Percentiles rank a stretch among this genome's conserved stretches.
These are phyloP conservation scores for Coptodon rendalli DNA, from an alignment of 2,113 vertebrate species.

Conservation along the genomic window DNA sequence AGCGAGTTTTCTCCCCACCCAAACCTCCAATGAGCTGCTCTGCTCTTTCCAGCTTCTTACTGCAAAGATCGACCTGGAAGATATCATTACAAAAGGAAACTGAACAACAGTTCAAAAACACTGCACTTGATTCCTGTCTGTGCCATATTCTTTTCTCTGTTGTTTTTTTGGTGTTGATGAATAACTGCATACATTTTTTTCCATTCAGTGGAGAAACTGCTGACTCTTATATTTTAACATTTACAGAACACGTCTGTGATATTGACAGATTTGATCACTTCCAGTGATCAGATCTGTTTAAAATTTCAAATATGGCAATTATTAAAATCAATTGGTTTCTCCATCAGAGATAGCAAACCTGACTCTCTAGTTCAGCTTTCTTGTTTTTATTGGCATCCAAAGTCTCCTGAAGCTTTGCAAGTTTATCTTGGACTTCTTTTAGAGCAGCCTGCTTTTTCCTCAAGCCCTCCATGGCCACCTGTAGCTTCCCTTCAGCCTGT, in stretches of 20 bases:
- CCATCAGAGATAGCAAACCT: slow-evolving; percentile 64
- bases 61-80: slow-evolving; percentile 79
- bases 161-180: not conserved
- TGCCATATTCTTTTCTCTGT: not conserved
- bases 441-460: slow-evolving; percentile 81
- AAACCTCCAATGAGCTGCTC: slow-evolving; percentile 86
- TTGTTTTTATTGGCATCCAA: slow-evolving; percentile 81
- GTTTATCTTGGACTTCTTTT: slow-evolving; percentile 80
- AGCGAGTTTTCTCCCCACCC: slow-evolving; percentile 83
- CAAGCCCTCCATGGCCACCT: slow-evolving; percentile 76
- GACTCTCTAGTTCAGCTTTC: slow-evolving; percentile 82
- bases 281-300: not conserved
- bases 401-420: slow-evolving; percentile 73
- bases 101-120: not conserved
- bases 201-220: not conserved
- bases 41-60: slow-evolving; percentile 81
- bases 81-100: not conserved
- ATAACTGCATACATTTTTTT: not conserved
- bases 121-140: not conserved
- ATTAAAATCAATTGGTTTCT: not conserved
- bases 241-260: not conserved
- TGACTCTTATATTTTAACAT: not conserved
- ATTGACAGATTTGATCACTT: not conserved
- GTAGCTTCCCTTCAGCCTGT: slow-evolving; percentile 75
- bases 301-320: not conserved